Base-by-base conservation (phyloP, 2,888 invertebrate species). In the Mechanitis mazaeus region DNA sequence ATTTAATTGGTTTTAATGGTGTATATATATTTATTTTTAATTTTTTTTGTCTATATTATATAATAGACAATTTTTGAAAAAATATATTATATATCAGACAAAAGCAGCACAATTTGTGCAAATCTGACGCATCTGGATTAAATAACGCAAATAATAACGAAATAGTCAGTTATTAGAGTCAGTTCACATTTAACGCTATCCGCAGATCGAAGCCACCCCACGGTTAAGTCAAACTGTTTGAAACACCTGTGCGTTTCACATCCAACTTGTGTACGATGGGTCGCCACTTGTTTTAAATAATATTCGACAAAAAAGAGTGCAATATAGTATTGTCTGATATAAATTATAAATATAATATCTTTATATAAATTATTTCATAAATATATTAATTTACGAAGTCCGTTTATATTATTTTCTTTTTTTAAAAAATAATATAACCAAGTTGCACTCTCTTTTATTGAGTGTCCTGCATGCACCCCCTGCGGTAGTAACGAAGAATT, bases 201-300 rank as follows among this genome's bases (percentile, higher is more conserved):
- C 70, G 79, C 78, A 75, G 74, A 87, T 85, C 66, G 75, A 75
- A 77, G 76, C 81, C 82, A 83, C 87, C 86, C 83, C 76, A 73
- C 65, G 69, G 70, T 77, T 77, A 74, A 75, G 75, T 75, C 70
- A 69, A 65, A 70, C 68, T 64, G 63, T 60, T 68, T 54, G 72
- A 83, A 75, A 84, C 88, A 88, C 88, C 88, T 89, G 88, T 83
- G 77, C 68, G 60, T 79, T 85, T 88, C 87, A 76, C 87, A 80
- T 73, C 71, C 75, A 81, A 85, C 81, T 83, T 78, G 76, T 73
- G 75, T 83, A 79, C 75, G 74, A 72, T 78, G 76, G 72, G 71
- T 47, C 71, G 74, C 75, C 74, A 79, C 80, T 82, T 80, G 78
- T 70, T 66, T 54, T 56, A 68, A 60, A 64, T 61, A 35, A 3